phyloP scores from a whole-genome alignment of 2,888 invertebrate species.

The Marronus borbonicus region DNA sequence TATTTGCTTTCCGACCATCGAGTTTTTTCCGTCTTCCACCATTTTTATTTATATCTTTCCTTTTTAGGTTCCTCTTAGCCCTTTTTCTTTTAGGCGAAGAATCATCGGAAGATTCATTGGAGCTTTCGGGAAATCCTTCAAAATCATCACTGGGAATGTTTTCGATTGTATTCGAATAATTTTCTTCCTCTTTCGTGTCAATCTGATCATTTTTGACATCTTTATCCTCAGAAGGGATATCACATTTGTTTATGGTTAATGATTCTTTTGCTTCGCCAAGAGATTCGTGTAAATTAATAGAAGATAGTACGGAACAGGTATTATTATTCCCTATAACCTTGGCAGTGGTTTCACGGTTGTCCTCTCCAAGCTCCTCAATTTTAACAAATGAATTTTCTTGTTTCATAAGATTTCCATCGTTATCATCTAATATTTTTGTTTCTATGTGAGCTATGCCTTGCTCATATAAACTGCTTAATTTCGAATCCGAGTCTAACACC shows the following conservation, averaged over 20 bases:
- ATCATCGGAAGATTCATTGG: background rate
- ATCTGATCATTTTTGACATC: background rate
- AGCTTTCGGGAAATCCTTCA: background rate
- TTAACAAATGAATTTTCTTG: background rate
- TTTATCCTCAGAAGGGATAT: no score
- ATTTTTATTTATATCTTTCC: background rate
- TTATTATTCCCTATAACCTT: no score
- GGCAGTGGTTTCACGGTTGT: no score
- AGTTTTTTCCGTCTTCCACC: background rate
- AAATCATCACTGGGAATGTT: background rate
- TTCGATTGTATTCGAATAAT: background rate
- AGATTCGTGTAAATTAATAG: no score
- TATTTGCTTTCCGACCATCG: background rate
- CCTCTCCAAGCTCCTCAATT: background rate
- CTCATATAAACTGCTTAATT: background rate
- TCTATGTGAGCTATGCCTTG: background rate
- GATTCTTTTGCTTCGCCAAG: no score
- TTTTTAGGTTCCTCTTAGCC: no score
- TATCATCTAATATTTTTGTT: background rate
- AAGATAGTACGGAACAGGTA: no score
- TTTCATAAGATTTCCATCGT: background rate
- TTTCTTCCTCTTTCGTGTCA: background rate
- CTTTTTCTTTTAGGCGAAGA: background rate
- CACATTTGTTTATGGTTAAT: no score
- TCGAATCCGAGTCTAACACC: constrained; percentile 8